Evolutionary conservation across 2,888 invertebrate genomes (phyloP).

Genomic region (Clunio marinus): DNA sequence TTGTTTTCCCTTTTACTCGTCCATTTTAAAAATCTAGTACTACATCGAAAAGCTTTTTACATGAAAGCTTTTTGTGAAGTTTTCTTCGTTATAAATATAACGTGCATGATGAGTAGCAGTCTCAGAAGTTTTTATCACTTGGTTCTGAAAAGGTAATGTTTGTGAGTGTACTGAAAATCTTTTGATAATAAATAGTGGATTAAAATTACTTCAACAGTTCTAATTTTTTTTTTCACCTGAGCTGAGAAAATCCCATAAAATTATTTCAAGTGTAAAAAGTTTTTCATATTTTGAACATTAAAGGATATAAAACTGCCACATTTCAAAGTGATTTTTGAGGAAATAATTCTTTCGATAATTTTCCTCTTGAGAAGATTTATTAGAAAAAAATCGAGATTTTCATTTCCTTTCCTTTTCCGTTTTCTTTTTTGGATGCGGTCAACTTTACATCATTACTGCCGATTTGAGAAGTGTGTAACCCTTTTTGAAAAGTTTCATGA

Average conservation of each 20-base stretch:
- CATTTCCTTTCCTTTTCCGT: too few relatives aligned
- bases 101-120: not conserved
- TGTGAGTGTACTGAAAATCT: not conserved
- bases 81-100: conserved; percentile 23
- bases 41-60: not conserved
- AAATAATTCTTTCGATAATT: not conserved
- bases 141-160: conserved; percentile 8
- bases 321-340: not conserved
- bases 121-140: conserved; percentile 35
- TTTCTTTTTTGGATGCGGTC: too few relatives aligned
- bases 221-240: too few relatives aligned
- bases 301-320: too few relatives aligned
- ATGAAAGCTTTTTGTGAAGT: conserved; percentile 12
- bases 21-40: conserved; percentile 18
- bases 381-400: not conserved
- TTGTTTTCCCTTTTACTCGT: too few relatives aligned
- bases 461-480: too few relatives aligned
- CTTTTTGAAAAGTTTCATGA: too few relatives aligned
- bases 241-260: not conserved
- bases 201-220: too few relatives aligned
- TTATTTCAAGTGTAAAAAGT: not conserved
- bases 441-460: too few relatives aligned
- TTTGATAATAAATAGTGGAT: not conserved
- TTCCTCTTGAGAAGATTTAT: not conserved
- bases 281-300: too few relatives aligned